Percentiles rank a stretch among this genome's conserved stretches.
phyloP scores from a whole-genome alignment of 1,140 invertebrate species.

The Atopsyche davidsoni region DNA sequence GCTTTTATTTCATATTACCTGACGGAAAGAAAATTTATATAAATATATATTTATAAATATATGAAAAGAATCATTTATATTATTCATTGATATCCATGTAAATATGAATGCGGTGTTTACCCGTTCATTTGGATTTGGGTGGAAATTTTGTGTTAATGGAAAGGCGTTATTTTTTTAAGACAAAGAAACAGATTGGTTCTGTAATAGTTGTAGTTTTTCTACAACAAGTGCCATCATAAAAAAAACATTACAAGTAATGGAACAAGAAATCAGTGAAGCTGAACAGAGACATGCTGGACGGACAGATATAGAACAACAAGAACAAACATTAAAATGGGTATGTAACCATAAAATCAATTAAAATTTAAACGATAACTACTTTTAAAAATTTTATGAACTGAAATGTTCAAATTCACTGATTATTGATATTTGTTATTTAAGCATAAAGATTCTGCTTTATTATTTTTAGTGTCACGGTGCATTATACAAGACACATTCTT shows the following conservation, averaged over 20 bases:
- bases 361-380: not conserved
- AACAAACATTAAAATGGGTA: slow-evolving; percentile 41
- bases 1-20: slow-evolving; percentile 5
- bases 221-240: slow-evolving; percentile 53
- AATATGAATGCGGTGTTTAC: too few relatives aligned
- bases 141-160: too few relatives aligned
- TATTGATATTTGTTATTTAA: too few relatives aligned
- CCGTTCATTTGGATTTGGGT: too few relatives aligned
- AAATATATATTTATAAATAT: too few relatives aligned
- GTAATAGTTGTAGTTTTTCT: slow-evolving; percentile 60
- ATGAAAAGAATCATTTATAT: too few relatives aligned
- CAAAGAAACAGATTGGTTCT: slow-evolving; percentile 61
- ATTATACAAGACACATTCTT: slow-evolving; percentile 67
- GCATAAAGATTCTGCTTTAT: not conserved
- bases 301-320: slow-evolving; percentile 38
- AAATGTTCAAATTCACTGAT: too few relatives aligned
- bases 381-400: too few relatives aligned
- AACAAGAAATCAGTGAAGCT: slow-evolving; percentile 53
- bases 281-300: slow-evolving; percentile 40
- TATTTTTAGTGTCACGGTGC: slow-evolving; percentile 50
- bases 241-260: slow-evolving; percentile 54
- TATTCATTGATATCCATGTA: too few relatives aligned
- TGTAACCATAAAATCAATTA: slow-evolving; percentile 5
- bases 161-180: slow-evolving; percentile 48
- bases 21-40: too few relatives aligned